Evolutionary conservation across 2,113 vertebrate genomes (phyloP), one percentile per base, ranked within the genome.

Genomic region (Tamias sibiricus): DNA sequence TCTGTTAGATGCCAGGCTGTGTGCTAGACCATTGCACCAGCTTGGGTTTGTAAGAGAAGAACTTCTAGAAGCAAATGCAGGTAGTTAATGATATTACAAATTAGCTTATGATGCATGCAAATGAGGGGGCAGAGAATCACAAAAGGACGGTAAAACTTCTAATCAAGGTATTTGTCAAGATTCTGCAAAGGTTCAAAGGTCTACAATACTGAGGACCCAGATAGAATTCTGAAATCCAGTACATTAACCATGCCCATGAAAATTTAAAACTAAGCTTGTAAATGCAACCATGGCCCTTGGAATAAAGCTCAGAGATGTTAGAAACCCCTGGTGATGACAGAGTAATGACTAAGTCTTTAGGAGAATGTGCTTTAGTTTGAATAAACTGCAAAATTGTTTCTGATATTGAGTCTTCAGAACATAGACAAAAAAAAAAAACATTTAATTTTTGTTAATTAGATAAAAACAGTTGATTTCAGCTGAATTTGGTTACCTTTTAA

Each of bases 401-500:
- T 59, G 26, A 66, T 95, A 42, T 88, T 76, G 96, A 6, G 42
- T 91, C 80, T 90, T 62, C 4, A 35, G 35, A 13, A 66, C 44
- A 92, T 71, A 95, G 80, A 97, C 80, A 13, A 97, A 92, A 95
- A 13, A 97, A 92, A 95, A 9, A 2, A 13, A 12, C 19, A 80
- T 5, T 1, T 91, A 59, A 12, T n/a, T 54, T 2, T 22, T 35
- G 26, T 62, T 62, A 77, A 77, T 83, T 95, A 94, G 77, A 74
- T 76, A 95, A 96, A 96, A 93, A 57, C 74, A 79, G 19, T 79
- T 84, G 28, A 82, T 79, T 87, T 66, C 14, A 59, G 0, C 13
- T 57, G 72, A 37, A 66, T 89, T 64, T 19, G 37, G 20, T n/a
- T 76, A 4, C 13, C 35, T 52, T 77, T 28, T 84, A 54, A 82